phyloP scores from a whole-genome alignment of 2,888 invertebrate species.

The Helobdella robusta region DNA sequence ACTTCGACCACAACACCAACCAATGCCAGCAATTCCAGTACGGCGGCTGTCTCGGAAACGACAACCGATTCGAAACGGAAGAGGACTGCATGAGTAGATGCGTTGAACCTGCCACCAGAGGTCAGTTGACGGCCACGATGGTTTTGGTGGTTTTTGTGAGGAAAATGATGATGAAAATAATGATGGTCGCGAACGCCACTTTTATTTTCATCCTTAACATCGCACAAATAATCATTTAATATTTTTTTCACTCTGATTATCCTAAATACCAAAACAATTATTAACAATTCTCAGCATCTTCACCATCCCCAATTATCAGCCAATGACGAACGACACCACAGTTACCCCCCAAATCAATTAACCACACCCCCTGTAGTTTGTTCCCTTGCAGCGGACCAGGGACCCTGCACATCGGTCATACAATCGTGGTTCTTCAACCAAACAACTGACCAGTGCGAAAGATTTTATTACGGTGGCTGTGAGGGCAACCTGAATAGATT shows the following conservation, averaged over 20 bases:
- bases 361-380: constrained; percentile 27
- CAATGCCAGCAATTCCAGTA: constrained; percentile 50
- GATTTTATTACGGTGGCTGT: constrained; percentile 78
- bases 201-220: not conserved
- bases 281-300: not conserved
- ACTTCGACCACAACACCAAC: constrained; percentile 53
- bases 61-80: constrained; percentile 31
- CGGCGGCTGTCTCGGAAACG: constrained; percentile 36
- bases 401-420: constrained; percentile 35
- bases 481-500: constrained; percentile 83
- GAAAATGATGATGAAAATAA: not conserved
- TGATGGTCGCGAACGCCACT: not conserved
- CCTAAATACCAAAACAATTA: not conserved
- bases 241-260: too few species aligned
- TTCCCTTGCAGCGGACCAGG: constrained; percentile 27
- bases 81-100: constrained; percentile 33
- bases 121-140: too few species aligned
- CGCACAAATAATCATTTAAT: not conserved
- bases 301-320: not conserved
- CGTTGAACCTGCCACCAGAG: constrained; percentile 19
- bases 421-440: constrained; percentile 61
- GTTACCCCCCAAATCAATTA: not conserved
- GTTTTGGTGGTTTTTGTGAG: too few species aligned
- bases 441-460: constrained; percentile 46
- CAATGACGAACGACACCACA: not conserved